Percentiles rank a stretch among this genome's conserved stretches.
phyloP scores from a whole-genome alignment of 2,888 invertebrate genomes.

The Drepanosiphum platanoidis region DNA sequence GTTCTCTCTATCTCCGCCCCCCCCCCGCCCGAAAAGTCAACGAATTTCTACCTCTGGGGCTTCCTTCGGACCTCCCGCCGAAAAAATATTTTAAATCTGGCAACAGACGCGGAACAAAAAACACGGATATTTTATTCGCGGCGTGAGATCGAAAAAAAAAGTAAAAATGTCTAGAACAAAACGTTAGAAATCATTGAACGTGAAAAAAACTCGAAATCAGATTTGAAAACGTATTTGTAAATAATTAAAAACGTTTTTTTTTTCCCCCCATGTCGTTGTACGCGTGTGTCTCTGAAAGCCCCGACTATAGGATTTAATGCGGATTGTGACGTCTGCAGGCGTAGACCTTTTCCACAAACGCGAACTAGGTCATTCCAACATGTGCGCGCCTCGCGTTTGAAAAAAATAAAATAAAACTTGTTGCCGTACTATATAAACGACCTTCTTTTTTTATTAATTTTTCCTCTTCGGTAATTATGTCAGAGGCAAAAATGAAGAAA shows the following conservation, averaged over 20 bases:
- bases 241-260: neutral
- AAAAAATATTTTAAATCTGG: no score
- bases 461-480: conserved; percentile 52
- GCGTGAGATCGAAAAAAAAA: no score
- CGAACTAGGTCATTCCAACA: conserved; percentile 52
- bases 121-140: no score
- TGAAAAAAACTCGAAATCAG: neutral
- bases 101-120: no score
- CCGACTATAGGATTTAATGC: neutral
- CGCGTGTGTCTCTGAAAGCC: no score
- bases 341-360: conserved; percentile 39
- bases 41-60: no score
- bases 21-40: no score
- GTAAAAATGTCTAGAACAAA: neutral
- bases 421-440: conserved; percentile 26
- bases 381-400: conserved; percentile 30
- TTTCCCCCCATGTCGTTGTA: no score
- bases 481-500: conserved; percentile 39
- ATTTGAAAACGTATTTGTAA: neutral
- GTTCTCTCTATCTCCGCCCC: no score
- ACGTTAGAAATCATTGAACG: neutral
- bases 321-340: conserved; percentile 6
- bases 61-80: no score
- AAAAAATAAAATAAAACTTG: conserved; percentile 37
- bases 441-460: conserved; percentile 46